Evolutionary conservation across 2,113 vertebrate species (phyloP).

Genomic region (Chaenocephalus aceratus): DNA sequence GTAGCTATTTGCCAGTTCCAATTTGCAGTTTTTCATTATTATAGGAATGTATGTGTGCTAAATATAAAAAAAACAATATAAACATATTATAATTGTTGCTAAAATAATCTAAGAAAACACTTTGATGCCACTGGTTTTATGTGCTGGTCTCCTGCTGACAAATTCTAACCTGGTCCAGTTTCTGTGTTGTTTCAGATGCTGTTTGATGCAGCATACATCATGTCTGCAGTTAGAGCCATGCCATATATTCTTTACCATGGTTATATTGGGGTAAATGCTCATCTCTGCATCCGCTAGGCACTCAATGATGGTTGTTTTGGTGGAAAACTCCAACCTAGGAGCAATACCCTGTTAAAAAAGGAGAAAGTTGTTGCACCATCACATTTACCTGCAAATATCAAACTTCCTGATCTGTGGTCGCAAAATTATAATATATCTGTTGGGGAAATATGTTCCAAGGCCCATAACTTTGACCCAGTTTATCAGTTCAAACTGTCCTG

Average conservation of each 20-base stretch:
- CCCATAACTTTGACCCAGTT: no score
- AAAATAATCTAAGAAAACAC: no score
- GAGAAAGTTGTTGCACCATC: neutral
- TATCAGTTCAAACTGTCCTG: no score
- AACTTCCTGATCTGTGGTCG: no score
- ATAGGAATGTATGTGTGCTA: neutral
- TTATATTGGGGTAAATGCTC: slow-evolving; percentile 72
- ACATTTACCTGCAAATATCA: neutral
- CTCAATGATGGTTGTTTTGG: slow-evolving; percentile 86
- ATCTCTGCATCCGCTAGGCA: slow-evolving; percentile 65
- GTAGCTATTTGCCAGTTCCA: no score
- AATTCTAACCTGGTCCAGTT: neutral
- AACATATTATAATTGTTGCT: neutral
- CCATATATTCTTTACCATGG: slow-evolving; percentile 55
- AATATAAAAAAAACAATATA: neutral
- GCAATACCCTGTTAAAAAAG: slow-evolving; percentile 83
- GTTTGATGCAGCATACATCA: neutral
- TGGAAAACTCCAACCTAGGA: slow-evolving; percentile 87
- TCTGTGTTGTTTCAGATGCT: neutral
- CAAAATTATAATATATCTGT: no score
- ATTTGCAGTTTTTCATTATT: no score
- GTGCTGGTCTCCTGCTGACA: neutral
- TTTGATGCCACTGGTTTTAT: no score
- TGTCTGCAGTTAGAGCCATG: neutral
- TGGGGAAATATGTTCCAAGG: no score